Evolutionary conservation across 2,888 invertebrate species (phyloP).

Genomic region (Amblyjoppa fuscipennis): DNA sequence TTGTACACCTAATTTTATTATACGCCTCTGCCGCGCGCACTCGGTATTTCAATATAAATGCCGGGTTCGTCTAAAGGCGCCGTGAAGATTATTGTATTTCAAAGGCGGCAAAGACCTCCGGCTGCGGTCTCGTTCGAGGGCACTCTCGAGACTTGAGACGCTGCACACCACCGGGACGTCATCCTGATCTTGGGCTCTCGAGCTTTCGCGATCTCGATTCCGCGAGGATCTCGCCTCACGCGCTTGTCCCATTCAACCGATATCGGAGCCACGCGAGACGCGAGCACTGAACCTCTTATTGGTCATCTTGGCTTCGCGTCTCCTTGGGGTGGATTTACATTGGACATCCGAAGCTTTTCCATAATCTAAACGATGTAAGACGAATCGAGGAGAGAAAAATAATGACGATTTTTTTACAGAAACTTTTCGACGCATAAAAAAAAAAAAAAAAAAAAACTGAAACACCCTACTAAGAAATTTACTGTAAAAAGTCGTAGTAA

Average conservation of each 20-base stretch:
- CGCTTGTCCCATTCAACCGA: neutral
- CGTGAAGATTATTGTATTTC: constrained; percentile 74
- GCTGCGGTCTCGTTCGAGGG: constrained; percentile 23
- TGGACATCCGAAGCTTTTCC: too few relatives aligned
- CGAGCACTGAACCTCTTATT: neutral
- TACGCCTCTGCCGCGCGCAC: constrained; percentile 23
- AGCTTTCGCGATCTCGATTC: neutral
- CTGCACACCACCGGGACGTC: neutral
- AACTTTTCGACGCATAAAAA: too few relatives aligned
- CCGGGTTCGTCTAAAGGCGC: constrained; percentile 58
- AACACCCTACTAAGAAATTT: too few relatives aligned
- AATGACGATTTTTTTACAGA: too few relatives aligned
- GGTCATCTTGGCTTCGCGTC: neutral
- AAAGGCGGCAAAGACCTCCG: constrained; percentile 71
- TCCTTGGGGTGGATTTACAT: neutral
- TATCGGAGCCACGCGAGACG: neutral
- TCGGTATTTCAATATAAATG: constrained; percentile 78
- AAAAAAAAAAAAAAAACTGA: too few relatives aligned
- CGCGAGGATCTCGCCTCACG: constrained; percentile 10
- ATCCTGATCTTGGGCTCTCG: constrained; percentile 19
- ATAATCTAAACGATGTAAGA: too few relatives aligned
- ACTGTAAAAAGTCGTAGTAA: too few relatives aligned
- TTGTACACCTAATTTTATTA: constrained; percentile 51
- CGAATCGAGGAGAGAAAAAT: too few relatives aligned
- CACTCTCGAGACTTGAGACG: constrained; percentile 36